Conservation (phyloP, 2,888 invertebrate genomes). For the Mongoloraphidia duomilia region DNA sequence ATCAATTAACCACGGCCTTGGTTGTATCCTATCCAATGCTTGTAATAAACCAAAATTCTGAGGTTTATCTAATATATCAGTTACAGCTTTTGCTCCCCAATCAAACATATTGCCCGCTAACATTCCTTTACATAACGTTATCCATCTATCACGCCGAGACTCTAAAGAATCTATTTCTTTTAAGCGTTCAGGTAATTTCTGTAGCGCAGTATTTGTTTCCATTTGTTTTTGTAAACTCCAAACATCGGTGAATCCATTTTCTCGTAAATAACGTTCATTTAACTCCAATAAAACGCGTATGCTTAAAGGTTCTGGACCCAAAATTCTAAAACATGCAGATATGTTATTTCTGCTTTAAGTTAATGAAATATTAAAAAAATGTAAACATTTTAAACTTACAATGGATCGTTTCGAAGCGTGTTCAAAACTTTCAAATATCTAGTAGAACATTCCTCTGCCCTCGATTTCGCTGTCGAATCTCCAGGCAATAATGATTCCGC, state of each 20-base stretch:
- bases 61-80: slow-evolving; percentile 62
- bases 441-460: slow-evolving; percentile 69
- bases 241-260: slow-evolving; percentile 86
- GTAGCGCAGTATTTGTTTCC: slow-evolving; percentile 73
- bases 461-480: slow-evolving; percentile 56
- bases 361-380: background rate
- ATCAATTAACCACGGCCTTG: slow-evolving; percentile 85
- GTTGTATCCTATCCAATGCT: slow-evolving; percentile 71
- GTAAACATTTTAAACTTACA: slow-evolving; percentile 39
- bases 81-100: slow-evolving; percentile 90
- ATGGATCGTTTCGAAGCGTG: slow-evolving; percentile 61
- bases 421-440: slow-evolving; percentile 69
- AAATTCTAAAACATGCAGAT: slow-evolving; percentile 15
- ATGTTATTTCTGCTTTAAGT: background rate
- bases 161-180: slow-evolving; percentile 52
- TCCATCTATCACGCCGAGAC: slow-evolving; percentile 42
- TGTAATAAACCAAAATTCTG: slow-evolving; percentile 63
- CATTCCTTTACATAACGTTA: slow-evolving; percentile 49
- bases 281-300: slow-evolving; percentile 82
- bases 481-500: slow-evolving; percentile 67
- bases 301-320: slow-evolving; percentile 66
- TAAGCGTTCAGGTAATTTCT: slow-evolving; percentile 50
- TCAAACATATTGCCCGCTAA: slow-evolving; percentile 89
- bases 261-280: slow-evolving; percentile 79
- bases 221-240: slow-evolving; percentile 69